Evolutionary conservation across 1,140 invertebrate species (phyloP), one percentile per base, ranked within the genome.

Genomic region (Oreohelix idahoensis): DNA sequence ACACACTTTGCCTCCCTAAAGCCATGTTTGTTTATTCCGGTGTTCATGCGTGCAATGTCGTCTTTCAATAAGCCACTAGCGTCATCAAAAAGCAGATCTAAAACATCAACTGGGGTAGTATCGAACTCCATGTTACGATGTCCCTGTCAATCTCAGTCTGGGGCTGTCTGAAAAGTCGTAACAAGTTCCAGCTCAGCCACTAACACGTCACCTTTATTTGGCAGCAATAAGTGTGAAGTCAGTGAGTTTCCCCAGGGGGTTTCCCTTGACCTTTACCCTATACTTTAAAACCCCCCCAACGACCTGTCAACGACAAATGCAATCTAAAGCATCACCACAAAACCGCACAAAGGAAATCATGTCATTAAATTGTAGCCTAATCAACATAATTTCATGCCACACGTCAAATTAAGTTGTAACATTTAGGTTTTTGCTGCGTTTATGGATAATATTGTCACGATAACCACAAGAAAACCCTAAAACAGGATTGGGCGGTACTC

Each of bases 81-180:
- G n/a, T 82, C 80, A 29, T 82, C 80, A 58, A 82, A 82, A 17
- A 82, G 63, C 32, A 82, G 23, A 75, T 82, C 80, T 45, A 82
- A 35, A 36, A 82, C 51, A 29, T 82, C 80, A 38, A 20, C 2
- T 15, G 80, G 20, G 11, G 78, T 53, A 45, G 38, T 71, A 45
- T 51, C 79, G 39, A 71, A 80, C 63, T 80, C 79, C 79, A 80
- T 80, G 17, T 58, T 58, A 10, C 4, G 17, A 11, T 58, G 4
- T 20, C 23, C 26, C 26, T n/a, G 53, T 58, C 53, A 23, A n/a
- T 58, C 53, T 20, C 53, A 15, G 63, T 66, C n/a, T 32, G n/a
- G 2, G 1, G 29, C 29, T 32, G 29, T 66, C n/a, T 8, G 11
- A 32, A 29, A 79, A 38, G 23, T 66, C 39, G 58, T 63, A 0